Conservation (phyloP, 2,888 invertebrate species). For the Iphiclides podalirius region DNA sequence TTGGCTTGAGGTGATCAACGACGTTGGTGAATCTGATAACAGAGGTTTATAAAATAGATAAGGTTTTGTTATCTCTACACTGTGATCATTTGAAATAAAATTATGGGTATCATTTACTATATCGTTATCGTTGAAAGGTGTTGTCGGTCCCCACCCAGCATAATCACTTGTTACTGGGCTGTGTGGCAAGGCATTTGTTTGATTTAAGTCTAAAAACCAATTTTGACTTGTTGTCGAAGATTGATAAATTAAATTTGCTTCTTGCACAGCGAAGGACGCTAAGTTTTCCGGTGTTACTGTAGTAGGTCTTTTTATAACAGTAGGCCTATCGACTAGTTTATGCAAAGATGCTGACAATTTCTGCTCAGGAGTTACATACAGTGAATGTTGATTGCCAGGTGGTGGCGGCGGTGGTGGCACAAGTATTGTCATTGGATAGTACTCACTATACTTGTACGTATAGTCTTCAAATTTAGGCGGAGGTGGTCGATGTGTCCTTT, state of each 20-base stretch:
- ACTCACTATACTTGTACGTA: constrained; percentile 73
- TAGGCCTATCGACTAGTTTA: constrained; percentile 39
- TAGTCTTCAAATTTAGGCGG: constrained; percentile 72
- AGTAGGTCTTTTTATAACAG: constrained; percentile 36
- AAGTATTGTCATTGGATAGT: constrained; percentile 83
- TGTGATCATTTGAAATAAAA: constrained; percentile 54
- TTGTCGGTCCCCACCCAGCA: constrained; percentile 74
- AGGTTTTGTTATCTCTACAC: constrained; percentile 44
- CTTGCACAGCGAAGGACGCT: constrained; percentile 79
- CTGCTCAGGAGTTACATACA: constrained; percentile 52
- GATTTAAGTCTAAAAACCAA: constrained; percentile 58
- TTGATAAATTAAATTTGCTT: constrained; percentile 83
- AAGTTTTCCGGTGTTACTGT: constrained; percentile 40
- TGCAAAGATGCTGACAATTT: constrained; percentile 39
- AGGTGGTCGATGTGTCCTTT: constrained; percentile 43
- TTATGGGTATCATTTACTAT: constrained; percentile 61
- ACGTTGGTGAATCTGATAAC: constrained; percentile 57
- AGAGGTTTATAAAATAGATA: constrained; percentile 64
- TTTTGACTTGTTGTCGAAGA: constrained; percentile 78
- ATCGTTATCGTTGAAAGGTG: constrained; percentile 54
- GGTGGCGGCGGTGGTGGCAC: constrained; percentile 84
- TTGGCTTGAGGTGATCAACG: constrained; percentile 45
- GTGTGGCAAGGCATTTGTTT: constrained; percentile 46
- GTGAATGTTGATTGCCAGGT: constrained; percentile 58
- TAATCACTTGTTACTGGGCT: constrained; percentile 67